Conservation (phyloP, 2,888 invertebrate genomes). For the Vandiemenella viatica region DNA sequence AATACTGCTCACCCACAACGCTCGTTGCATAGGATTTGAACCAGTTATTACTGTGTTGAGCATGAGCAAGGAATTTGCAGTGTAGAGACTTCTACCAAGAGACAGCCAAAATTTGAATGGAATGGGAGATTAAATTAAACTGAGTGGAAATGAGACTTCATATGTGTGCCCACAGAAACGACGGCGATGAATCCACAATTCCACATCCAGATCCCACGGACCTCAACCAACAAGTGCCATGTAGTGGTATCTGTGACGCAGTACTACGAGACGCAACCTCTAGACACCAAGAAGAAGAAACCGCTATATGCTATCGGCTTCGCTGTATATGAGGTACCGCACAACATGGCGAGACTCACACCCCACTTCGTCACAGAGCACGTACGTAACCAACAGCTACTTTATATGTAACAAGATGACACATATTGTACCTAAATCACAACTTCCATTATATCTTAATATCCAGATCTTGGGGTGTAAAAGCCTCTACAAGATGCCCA, state of each 20-base stretch:
- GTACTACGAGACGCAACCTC: constrained; percentile 36
- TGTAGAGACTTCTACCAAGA: too few species aligned
- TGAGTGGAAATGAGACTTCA: too few species aligned
- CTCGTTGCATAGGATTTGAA: too few species aligned
- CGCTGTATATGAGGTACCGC: constrained; percentile 53
- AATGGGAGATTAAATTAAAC: too few species aligned
- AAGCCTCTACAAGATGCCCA: too few species aligned
- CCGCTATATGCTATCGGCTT: constrained; percentile 49
- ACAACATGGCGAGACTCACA: constrained; percentile 41
- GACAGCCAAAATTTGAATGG: too few species aligned
- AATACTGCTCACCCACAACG: too few species aligned
- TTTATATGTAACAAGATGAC: background rate
- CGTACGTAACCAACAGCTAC: constrained; percentile 22
- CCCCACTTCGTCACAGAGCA: constrained; percentile 44
- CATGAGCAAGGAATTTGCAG: too few species aligned
- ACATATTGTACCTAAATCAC: too few species aligned
- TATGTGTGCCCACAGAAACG: constrained; percentile 41
- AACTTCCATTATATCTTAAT: too few species aligned
- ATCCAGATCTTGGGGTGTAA: too few species aligned
- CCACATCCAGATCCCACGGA: constrained; percentile 49
- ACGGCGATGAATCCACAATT: constrained; percentile 55
- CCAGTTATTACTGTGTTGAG: too few species aligned
- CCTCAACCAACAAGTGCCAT: constrained; percentile 48
- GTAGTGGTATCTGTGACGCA: constrained; percentile 57
- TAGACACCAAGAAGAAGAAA: constrained; percentile 24